Conservation (phyloP, 2,888 invertebrate species). For the Ctena decussata region DNA sequence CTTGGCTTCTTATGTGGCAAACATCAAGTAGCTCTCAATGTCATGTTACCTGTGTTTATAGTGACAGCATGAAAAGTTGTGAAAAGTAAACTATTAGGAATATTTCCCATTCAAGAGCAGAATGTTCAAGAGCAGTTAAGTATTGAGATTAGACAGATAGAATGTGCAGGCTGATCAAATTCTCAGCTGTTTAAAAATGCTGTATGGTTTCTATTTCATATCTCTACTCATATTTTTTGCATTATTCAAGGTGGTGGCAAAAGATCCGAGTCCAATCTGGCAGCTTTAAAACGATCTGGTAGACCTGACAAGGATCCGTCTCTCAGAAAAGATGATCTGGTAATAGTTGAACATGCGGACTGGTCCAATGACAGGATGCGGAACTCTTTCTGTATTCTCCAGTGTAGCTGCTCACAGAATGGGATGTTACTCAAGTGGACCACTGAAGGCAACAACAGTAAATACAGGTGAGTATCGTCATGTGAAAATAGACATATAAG, state of each 20-base stretch:
- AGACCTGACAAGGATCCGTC: slow-evolving; percentile 24
- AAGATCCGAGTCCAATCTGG: slow-evolving; percentile 73
- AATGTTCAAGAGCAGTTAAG: too few species aligned
- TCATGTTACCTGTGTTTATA: too few species aligned
- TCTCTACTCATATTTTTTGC: neutral
- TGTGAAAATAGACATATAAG: too few species aligned
- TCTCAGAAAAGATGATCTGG: slow-evolving; percentile 46
- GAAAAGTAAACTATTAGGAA: too few species aligned
- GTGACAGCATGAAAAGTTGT: too few species aligned
- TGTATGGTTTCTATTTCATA: too few species aligned
- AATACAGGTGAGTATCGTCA: neutral
- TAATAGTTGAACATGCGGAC: slow-evolving; percentile 75
- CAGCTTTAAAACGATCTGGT: slow-evolving; percentile 58
- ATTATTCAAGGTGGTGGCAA: slow-evolving; percentile 37
- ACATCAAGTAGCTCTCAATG: too few species aligned
- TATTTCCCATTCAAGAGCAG: too few species aligned
- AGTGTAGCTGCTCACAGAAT: slow-evolving; percentile 71
- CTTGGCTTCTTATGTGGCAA: too few species aligned
- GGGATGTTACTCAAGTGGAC: slow-evolving; percentile 75
- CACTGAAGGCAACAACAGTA: slow-evolving; percentile 55
- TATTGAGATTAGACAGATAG: too few species aligned
- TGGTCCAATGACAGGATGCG: slow-evolving; percentile 71
- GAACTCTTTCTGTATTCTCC: slow-evolving; percentile 76
- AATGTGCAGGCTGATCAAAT: too few species aligned
- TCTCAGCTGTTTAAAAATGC: too few species aligned